Evolutionary conservation across 1,140 invertebrate genomes (phyloP).

Genomic region (Pseudachorutes palmiensis): DNA sequence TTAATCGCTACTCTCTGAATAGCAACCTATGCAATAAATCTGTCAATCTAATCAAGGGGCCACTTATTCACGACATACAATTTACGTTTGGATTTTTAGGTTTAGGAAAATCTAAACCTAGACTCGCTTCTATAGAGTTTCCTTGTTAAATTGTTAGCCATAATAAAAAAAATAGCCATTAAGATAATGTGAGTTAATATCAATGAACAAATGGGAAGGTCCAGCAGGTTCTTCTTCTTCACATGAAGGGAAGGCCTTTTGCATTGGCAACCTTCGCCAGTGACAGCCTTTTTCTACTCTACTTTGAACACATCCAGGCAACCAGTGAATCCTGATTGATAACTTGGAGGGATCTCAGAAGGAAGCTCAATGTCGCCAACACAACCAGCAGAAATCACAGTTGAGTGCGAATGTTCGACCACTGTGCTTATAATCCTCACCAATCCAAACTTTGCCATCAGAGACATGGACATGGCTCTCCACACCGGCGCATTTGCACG

Average conservation of each 20-base stretch:
- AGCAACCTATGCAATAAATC: too few relatives aligned
- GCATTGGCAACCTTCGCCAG: constrained; percentile 36
- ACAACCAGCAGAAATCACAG: constrained; percentile 14
- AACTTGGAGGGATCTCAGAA: constrained; percentile 49
- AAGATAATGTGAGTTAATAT: too few relatives aligned
- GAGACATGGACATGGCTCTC: constrained; percentile 61
- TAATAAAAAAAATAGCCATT: too few relatives aligned
- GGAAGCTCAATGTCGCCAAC: constrained; percentile 47
- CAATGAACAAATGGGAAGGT: too few relatives aligned
- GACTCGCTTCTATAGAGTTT: too few relatives aligned
- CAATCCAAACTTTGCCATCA: constrained; percentile 67
- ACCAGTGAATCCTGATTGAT: constrained; percentile 54
- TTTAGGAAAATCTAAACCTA: too few relatives aligned
- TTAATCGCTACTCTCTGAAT: too few relatives aligned
- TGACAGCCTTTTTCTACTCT: constrained; percentile 46
- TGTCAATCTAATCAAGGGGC: too few relatives aligned
- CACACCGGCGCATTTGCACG: constrained; percentile 53
- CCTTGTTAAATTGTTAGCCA: too few relatives aligned
- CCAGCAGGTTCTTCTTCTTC: constrained; percentile 34
- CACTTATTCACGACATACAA: too few relatives aligned
- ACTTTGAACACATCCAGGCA: constrained; percentile 54
- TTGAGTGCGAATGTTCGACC: too few relatives aligned
- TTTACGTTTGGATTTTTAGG: too few relatives aligned
- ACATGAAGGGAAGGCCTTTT: constrained; percentile 31
- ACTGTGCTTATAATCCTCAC: constrained; percentile 45